Conservation (phyloP, 1,140 invertebrate genomes). For the Polyergus mexicanus region DNA sequence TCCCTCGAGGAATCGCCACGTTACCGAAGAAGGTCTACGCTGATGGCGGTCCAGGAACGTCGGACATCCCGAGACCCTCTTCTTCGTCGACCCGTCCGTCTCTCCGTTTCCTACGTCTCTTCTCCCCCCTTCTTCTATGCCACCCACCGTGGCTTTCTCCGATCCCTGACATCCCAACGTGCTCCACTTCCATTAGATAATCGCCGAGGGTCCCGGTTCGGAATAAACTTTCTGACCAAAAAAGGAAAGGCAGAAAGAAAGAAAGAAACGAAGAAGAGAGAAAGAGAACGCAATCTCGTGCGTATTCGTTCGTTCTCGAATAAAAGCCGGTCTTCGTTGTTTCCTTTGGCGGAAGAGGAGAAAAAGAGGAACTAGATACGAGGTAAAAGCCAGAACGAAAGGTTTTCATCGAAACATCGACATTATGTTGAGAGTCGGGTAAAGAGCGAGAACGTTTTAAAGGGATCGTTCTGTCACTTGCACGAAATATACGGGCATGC, state of each 20-base stretch:
- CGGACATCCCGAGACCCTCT: conserved; percentile 62
- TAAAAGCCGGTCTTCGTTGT: conserved; percentile 10
- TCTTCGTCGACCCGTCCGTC: conserved; percentile 51
- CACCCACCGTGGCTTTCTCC: conserved; percentile 58
- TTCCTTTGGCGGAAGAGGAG: conserved; percentile 9
- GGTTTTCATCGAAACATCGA: conserved; percentile 34
- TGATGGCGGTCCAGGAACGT: conserved; percentile 54
- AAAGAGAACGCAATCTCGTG: conserved; percentile 29
- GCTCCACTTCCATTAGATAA: conserved; percentile 74
- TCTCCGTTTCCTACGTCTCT: background rate
- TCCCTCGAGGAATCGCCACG: conserved; percentile 58
- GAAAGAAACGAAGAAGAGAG: background rate
- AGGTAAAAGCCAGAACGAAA: conserved; percentile 1
- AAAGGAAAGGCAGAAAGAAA: background rate
- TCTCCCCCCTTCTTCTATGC: background rate
- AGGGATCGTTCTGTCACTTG: conserved; percentile 14
- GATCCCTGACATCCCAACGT: conserved; percentile 65
- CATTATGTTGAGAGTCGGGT: background rate
- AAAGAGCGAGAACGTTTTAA: conserved; percentile 26
- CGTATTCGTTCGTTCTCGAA: conserved; percentile 37
- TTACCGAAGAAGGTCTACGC: conserved; percentile 18
- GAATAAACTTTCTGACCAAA: conserved; percentile 52
- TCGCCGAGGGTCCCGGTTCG: conserved; percentile 56
- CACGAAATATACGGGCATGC: background rate
- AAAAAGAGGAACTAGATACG: conserved; percentile 10